Evolutionary conservation across 2,888 invertebrate genomes (phyloP).

Genomic region (Apeira syringaria): DNA sequence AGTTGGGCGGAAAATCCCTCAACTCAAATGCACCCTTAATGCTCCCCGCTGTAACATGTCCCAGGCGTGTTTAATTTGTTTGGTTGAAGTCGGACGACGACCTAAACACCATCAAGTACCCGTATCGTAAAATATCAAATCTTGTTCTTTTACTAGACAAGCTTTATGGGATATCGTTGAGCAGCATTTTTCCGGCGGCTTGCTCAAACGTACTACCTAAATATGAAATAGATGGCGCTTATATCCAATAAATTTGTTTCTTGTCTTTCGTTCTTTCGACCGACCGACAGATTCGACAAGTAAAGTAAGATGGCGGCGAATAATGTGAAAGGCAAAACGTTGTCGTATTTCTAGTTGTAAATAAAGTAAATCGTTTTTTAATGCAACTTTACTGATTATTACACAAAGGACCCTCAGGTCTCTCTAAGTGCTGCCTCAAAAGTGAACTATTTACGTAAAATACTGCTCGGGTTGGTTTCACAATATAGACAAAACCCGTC

Average conservation of each 20-base stretch:
- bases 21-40: too few species aligned
- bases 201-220: too few species aligned
- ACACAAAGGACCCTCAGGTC: slow-evolving; percentile 44
- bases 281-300: slow-evolving; percentile 63
- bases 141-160: too few species aligned
- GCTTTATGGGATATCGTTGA: too few species aligned
- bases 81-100: too few species aligned
- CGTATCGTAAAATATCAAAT: too few species aligned
- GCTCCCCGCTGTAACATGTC: too few species aligned
- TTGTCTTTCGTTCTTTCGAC: slow-evolving; percentile 54
- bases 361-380: slow-evolving; percentile 70
- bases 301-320: slow-evolving; percentile 86
- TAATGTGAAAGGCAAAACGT: slow-evolving; percentile 87
- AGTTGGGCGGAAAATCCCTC: too few species aligned
- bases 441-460: slow-evolving; percentile 58
- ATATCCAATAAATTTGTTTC: slow-evolving; percentile 3
- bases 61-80: too few species aligned
- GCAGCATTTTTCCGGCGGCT: too few species aligned
- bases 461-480: slow-evolving; percentile 66
- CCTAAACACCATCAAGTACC: too few species aligned
- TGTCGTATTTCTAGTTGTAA: slow-evolving; percentile 80
- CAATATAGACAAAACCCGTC: slow-evolving; percentile 80
- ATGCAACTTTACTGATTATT: slow-evolving; percentile 50
- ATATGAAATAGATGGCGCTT: slow-evolving; percentile 21
- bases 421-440: slow-evolving; percentile 54